These are phyloP conservation scores for Coracias cyanogaster DNA, from an alignment of 2,797 vertebrate species.

Conservation along the genomic window DNA sequence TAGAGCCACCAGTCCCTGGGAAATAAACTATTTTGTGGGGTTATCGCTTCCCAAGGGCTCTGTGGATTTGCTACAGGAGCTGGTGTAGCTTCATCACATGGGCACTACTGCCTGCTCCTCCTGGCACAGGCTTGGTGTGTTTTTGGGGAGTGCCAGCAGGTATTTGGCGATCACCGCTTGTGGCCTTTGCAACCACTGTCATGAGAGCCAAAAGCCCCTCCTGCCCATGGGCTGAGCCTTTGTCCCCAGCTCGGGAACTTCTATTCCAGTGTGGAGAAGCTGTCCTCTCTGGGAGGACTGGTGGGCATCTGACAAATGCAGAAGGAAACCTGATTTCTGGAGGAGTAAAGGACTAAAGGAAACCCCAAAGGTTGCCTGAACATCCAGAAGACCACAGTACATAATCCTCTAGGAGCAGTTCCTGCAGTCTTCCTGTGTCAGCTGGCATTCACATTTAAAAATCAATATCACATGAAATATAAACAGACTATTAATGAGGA, in stretches of 20 bases:
- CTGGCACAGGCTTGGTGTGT: rapidly evolving
- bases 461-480: constrained; percentile 37
- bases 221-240: background rate
- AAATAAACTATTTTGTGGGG: background rate
- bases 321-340: background rate
- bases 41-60: background rate
- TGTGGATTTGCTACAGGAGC: background rate
- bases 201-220: background rate
- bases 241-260: background rate
- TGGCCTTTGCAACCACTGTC: rapidly evolving
- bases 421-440: background rate
- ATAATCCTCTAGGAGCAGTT: background rate
- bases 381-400: background rate
- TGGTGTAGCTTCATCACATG: rapidly evolving
- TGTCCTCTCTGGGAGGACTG: background rate
- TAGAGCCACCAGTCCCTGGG: background rate
- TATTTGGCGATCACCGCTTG: background rate
- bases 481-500: constrained; percentile 36
- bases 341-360: background rate
- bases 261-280: background rate
- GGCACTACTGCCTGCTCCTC: background rate
- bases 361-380: background rate
- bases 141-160: background rate
- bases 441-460: constrained; percentile 1
- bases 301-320: background rate